These are phyloP conservation scores for Ophraella communa DNA, from an alignment of 2,888 invertebrate genomes.

Conservation along the genomic window DNA sequence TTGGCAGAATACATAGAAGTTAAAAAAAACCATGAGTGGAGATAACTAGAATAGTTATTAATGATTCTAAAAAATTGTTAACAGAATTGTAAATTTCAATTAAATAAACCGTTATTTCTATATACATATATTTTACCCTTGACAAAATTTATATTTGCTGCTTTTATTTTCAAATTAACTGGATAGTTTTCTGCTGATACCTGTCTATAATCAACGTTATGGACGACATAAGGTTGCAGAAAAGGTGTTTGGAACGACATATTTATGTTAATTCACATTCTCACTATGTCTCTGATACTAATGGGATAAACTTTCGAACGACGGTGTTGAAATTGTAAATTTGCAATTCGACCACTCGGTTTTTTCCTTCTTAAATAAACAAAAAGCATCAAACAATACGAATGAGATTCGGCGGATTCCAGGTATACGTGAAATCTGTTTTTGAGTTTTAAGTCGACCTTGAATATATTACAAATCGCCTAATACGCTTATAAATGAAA, in stretches of 20 bases:
- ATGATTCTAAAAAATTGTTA: too few species aligned
- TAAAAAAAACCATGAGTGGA: too few species aligned
- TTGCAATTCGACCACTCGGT: constrained; percentile 29
- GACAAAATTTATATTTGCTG: not conserved
- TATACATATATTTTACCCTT: too few species aligned
- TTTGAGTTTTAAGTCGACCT: constrained; percentile 16
- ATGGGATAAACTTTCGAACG: constrained; percentile 44
- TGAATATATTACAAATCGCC: not conserved
- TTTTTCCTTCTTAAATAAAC: constrained; percentile 6
- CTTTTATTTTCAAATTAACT: not conserved
- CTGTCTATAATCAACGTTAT: constrained; percentile 33
- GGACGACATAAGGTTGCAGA: constrained; percentile 38
- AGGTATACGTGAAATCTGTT: constrained; percentile 32
- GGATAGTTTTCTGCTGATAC: constrained; percentile 13
- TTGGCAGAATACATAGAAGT: too few species aligned
- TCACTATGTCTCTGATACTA: constrained; percentile 45
- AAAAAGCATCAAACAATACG: constrained; percentile 21
- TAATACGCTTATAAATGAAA: not conserved
- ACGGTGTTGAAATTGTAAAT: constrained; percentile 40
- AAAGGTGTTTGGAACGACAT: constrained; percentile 43
- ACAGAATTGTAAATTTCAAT: too few species aligned
- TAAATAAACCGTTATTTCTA: too few species aligned
- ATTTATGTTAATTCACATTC: constrained; percentile 45
- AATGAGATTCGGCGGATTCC: constrained; percentile 26
- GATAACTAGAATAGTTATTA: too few species aligned